These are phyloP conservation scores for Asteroscopus sphinx DNA, from an alignment of 2,888 invertebrate species.

Conservation along the genomic window DNA sequence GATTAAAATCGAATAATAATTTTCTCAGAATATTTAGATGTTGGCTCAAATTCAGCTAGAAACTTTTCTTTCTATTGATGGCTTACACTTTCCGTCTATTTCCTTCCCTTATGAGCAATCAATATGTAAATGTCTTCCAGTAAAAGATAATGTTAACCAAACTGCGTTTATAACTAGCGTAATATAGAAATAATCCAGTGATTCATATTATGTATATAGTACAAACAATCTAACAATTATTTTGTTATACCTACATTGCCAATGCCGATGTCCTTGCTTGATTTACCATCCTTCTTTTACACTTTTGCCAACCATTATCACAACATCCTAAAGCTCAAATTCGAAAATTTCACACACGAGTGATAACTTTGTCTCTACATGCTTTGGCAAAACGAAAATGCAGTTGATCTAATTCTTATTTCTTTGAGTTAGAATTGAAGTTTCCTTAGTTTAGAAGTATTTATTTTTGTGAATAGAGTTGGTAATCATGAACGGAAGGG, in stretches of 20 bases:
- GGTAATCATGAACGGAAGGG: conserved; percentile 60
- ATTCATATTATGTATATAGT: conserved; percentile 44
- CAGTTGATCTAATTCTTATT: neutral
- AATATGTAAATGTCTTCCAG: conserved; percentile 25
- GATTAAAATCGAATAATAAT: too few relatives aligned
- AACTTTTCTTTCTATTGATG: neutral
- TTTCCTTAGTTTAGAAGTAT: neutral
- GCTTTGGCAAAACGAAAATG: conserved; percentile 27
- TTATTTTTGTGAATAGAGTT: conserved; percentile 37
- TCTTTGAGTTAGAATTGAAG: conserved; percentile 17
- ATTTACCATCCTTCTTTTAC: conserved; percentile 23
- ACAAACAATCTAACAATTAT: conserved; percentile 59
- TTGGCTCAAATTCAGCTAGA: too few relatives aligned
- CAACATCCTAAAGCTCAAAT: conserved; percentile 5
- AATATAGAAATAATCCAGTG: conserved; percentile 39
- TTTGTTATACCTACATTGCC: conserved; percentile 54
- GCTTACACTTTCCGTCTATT: too few relatives aligned
- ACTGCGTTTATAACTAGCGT: conserved; percentile 30
- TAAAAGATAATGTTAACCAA: conserved; percentile 32
- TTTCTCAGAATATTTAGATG: too few relatives aligned
- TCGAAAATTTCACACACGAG: conserved; percentile 11
- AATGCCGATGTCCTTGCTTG: conserved; percentile 59
- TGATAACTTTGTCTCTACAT: conserved; percentile 33
- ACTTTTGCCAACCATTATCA: conserved; percentile 1
- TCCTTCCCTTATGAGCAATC: conserved; percentile 6